Evolutionary conservation across 2,888 invertebrate species (phyloP).

Genomic region (Apoderus coryli): DNA sequence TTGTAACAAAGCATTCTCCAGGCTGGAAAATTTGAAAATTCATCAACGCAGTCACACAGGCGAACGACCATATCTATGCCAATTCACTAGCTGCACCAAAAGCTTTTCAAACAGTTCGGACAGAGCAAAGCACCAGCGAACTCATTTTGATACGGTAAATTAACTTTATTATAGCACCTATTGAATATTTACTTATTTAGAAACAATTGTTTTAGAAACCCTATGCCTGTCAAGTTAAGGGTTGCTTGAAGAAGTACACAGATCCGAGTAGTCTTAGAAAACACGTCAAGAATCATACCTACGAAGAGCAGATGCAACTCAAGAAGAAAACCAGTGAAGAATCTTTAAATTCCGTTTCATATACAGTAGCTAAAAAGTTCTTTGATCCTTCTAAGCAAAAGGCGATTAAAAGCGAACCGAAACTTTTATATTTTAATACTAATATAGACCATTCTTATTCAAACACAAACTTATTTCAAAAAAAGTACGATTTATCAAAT

Average conservation of each 20-base stretch:
- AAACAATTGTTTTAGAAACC: slow-evolving; percentile 73
- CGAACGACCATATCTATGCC: slow-evolving; percentile 90
- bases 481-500: slow-evolving; percentile 18
- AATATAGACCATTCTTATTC: slow-evolving; percentile 25
- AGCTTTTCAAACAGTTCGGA: slow-evolving; percentile 98
- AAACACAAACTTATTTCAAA: slow-evolving; percentile 14
- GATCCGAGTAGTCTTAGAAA: slow-evolving; percentile 88
- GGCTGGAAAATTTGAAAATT: slow-evolving; percentile 95
- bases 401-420: slow-evolving; percentile 16
- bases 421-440: slow-evolving; percentile 10
- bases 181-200: slow-evolving; percentile 3
- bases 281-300: slow-evolving; percentile 72
- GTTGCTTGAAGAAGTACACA: slow-evolving; percentile 84
- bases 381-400: slow-evolving; percentile 23
- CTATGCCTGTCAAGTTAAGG: slow-evolving; percentile 76
- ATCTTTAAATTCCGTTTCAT: slow-evolving; percentile 13
- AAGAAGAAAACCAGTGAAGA: slow-evolving; percentile 24
- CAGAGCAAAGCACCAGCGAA: slow-evolving; percentile 95
- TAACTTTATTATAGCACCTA: slow-evolving; percentile 7
- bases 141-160: slow-evolving; percentile 95
- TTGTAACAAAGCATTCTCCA: slow-evolving; percentile 90
- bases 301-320: slow-evolving; percentile 30
- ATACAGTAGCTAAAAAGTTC: slow-evolving; percentile 18
- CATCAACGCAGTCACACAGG: slow-evolving; percentile 93
- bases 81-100: slow-evolving; percentile 82